A percentile compares a stretch with the other conserved stretches of the same genome.
Conservation (phyloP, 2,797 vertebrate species). For the Poliocrania exsul region DNA sequence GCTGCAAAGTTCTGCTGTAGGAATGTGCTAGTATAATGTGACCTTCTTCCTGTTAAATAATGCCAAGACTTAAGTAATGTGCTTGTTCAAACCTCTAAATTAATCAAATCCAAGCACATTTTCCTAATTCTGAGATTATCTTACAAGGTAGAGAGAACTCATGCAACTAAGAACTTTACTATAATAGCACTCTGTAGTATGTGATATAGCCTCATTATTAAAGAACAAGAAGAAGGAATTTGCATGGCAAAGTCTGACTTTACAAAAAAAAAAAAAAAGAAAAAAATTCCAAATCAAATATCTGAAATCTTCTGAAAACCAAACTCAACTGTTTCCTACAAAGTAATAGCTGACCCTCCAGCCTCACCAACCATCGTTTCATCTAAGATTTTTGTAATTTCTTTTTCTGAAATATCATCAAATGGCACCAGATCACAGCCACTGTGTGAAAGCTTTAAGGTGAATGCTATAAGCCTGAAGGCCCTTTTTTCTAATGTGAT, state of each 20-base stretch:
- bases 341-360: not conserved
- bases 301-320: not conserved
- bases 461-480: not conserved
- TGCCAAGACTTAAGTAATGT: not conserved
- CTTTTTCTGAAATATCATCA: not conserved
- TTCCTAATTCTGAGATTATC: conserved; percentile 2
- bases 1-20: not conserved
- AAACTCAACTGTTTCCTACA: not conserved
- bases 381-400: not conserved
- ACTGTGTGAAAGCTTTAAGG: not conserved
- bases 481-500: not conserved
- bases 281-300: not conserved
- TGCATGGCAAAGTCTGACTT: not conserved
- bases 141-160: not conserved
- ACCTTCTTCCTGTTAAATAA: conserved; percentile 32
- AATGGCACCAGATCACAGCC: not conserved
- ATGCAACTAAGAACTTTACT: not conserved
- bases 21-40: not conserved
- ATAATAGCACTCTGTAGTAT: not conserved
- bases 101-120: conserved; percentile 9
- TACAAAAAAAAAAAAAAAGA: not conserved
- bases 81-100: conserved; percentile 6
- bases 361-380: not conserved
- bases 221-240: not conserved
- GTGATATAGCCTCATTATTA: not conserved